Percentiles rank a stretch among this genome's conserved stretches.
Evolutionary conservation across 2,888 invertebrate genomes (phyloP).

Genomic region (Glyphotaelius pellucidus): DNA sequence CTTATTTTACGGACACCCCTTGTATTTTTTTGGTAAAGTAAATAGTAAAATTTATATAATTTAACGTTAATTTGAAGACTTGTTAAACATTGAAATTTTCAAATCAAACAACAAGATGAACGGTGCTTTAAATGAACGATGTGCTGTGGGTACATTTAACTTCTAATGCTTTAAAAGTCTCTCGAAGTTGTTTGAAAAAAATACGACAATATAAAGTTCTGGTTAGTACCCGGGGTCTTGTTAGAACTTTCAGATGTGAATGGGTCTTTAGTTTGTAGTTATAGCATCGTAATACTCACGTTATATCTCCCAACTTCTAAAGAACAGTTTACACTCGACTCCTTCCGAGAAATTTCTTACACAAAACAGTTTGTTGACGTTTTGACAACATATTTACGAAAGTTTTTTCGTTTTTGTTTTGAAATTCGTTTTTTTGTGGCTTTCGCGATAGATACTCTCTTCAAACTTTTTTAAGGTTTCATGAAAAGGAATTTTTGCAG

Average conservation of each 20-base stretch:
- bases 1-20: no score
- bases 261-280: slow-evolving; percentile 52
- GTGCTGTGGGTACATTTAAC: not conserved
- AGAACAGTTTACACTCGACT: slow-evolving; percentile 32
- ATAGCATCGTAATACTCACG: slow-evolving; percentile 25
- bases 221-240: slow-evolving; percentile 2
- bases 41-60: not conserved
- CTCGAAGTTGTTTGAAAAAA: not conserved
- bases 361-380: not conserved
- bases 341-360: not conserved
- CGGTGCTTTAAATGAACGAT: not conserved
- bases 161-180: not conserved
- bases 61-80: not conserved
- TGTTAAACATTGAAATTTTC: not conserved
- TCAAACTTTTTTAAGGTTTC: not conserved
- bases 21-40: no score
- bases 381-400: not conserved
- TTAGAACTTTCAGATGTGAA: slow-evolving; percentile 34
- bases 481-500: not conserved
- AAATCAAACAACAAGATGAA: not conserved
- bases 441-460: not conserved
- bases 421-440: not conserved
- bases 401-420: not conserved
- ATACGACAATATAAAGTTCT: slow-evolving; percentile 4
- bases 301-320: slow-evolving; percentile 9